phyloP scores from a whole-genome alignment of 2,888 invertebrate species.

The Brenthis ino region DNA sequence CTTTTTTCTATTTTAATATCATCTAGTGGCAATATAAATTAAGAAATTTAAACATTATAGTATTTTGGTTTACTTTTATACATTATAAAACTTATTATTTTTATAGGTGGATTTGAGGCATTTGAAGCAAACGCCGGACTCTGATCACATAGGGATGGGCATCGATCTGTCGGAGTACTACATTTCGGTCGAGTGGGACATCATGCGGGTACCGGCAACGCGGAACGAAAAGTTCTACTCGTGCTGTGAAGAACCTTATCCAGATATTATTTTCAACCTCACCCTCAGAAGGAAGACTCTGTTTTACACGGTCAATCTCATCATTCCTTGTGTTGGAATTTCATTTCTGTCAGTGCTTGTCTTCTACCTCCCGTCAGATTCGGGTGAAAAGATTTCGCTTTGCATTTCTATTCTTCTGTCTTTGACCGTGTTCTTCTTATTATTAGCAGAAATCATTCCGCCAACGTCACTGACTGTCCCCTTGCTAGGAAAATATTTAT shows the following conservation, averaged over 20 bases:
- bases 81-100: conserved; percentile 35
- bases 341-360: conserved; percentile 98
- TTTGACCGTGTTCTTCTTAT: conserved; percentile 95
- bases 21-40: no score
- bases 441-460: conserved; percentile 96
- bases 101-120: conserved; percentile 94
- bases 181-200: conserved; percentile 99
- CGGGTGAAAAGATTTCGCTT: conserved; percentile 98
- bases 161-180: conserved; percentile 97
- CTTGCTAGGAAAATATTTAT: conserved; percentile 93
- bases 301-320: conserved; percentile 98
- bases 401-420: conserved; percentile 97
- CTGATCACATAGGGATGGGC: conserved; percentile 93
- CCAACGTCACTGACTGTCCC: conserved; percentile 96
- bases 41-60: neutral
- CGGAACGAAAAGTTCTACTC: conserved; percentile 96
- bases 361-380: conserved; percentile 98
- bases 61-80: conserved; percentile 34
- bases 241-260: conserved; percentile 98
- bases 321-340: conserved; percentile 98
- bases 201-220: conserved; percentile 94
- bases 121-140: conserved; percentile 92
- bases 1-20: no score
- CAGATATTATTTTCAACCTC: conserved; percentile 98
- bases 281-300: conserved; percentile 96